These are phyloP conservation scores for Pyrrhosoma nymphula DNA, from an alignment of 2,888 invertebrate genomes.

Conservation along the genomic window DNA sequence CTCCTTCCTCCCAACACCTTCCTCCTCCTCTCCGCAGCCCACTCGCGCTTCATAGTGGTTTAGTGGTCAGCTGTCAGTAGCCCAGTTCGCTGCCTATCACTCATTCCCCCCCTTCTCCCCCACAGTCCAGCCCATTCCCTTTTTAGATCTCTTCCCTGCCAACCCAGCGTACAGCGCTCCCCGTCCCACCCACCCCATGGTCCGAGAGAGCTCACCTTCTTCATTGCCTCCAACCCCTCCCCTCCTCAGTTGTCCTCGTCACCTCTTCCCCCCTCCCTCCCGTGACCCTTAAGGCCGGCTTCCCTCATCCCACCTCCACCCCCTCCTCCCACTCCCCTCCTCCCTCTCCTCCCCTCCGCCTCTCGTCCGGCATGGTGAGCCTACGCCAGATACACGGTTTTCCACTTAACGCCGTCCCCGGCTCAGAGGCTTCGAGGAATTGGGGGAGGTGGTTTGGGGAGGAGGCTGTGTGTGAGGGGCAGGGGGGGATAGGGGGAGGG, in stretches of 20 bases:
- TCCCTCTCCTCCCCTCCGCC: background rate
- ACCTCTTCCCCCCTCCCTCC: background rate
- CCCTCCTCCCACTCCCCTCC: constrained; percentile 1
- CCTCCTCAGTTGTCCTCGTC: background rate
- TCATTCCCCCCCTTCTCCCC: constrained; percentile 47
- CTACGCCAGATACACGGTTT: constrained; percentile 66
- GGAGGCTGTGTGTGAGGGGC: background rate
- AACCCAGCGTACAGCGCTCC: background rate
- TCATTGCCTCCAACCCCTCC: background rate
- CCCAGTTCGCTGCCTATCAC: constrained; percentile 63
- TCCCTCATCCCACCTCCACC: background rate
- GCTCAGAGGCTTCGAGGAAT: constrained; percentile 65
- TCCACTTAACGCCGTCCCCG: constrained; percentile 66
- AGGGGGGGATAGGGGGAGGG: background rate
- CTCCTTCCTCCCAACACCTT: background rate
- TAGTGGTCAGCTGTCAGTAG: constrained; percentile 67
- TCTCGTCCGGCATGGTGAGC: constrained; percentile 63
- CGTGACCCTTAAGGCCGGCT: constrained; percentile 18
- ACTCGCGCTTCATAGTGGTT: constrained; percentile 61
- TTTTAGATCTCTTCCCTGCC: constrained; percentile 14
- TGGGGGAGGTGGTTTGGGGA: constrained; percentile 20
- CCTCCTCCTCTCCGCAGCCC: constrained; percentile 31
- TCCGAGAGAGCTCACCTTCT: constrained; percentile 14
- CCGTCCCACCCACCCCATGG: background rate
- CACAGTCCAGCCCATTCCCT: too few relatives aligned